These are phyloP conservation scores for Poicephalus gulielmi DNA, from an alignment of 2,113 vertebrate genomes.

Conservation along the genomic window DNA sequence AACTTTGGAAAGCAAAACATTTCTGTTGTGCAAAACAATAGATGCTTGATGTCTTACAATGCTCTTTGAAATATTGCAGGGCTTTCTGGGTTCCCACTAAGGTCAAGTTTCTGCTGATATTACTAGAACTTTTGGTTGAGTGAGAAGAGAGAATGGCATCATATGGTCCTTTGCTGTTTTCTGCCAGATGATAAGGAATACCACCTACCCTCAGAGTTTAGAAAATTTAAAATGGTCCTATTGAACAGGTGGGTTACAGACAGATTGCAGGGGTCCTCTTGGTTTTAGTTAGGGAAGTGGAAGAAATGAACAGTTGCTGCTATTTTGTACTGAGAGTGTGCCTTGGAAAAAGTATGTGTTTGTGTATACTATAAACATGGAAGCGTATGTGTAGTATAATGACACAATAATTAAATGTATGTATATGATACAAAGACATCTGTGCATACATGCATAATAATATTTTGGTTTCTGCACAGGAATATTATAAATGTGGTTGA, in stretches of 20 bases:
- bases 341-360: background rate
- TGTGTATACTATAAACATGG: background rate
- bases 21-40: background rate
- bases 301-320: background rate
- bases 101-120: background rate
- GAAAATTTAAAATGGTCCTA: background rate
- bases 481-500: background rate
- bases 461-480: background rate
- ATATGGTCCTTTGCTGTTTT: background rate
- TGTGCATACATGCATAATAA: background rate
- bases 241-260: background rate
- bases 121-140: background rate
- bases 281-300: background rate
- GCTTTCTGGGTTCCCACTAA: background rate
- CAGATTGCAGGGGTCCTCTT: background rate
- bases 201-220: background rate
- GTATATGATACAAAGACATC: background rate
- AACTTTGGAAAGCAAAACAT: background rate
- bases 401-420: background rate
- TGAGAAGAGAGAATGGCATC: background rate
- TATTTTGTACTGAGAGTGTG: slow-evolving; percentile 7
- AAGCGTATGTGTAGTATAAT: background rate
- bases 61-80: background rate
- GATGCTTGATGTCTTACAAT: background rate
- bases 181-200: background rate